phyloP scores from a whole-genome alignment of 2,888 invertebrate genomes.

The Lacanobia oleracea region DNA sequence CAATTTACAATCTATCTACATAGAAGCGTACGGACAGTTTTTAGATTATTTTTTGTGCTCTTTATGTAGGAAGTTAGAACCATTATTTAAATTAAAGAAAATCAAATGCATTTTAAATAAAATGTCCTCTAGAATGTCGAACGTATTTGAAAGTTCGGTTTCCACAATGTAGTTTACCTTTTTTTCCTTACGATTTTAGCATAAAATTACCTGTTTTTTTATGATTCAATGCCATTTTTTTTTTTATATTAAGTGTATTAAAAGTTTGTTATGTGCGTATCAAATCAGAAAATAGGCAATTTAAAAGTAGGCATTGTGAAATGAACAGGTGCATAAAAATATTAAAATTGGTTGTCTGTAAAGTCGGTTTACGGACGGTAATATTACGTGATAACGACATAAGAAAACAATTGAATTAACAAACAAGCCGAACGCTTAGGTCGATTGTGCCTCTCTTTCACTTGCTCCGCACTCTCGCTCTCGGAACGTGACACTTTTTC shows the following conservation, averaged over 20 bases:
- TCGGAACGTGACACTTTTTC: too few relatives aligned
- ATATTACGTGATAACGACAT: too few relatives aligned
- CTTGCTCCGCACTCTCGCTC: too few relatives aligned
- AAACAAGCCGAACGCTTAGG: too few relatives aligned
- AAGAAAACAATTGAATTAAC: too few relatives aligned
- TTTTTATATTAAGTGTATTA: conserved; percentile 34
- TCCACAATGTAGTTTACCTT: conserved; percentile 34
- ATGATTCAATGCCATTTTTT: conserved; percentile 44
- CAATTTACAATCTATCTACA: neutral
- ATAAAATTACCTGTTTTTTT: conserved; percentile 46
- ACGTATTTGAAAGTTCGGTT: conserved; percentile 36
- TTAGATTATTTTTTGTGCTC: conserved; percentile 5
- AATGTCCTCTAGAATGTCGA: conserved; percentile 1
- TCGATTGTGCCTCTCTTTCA: too few relatives aligned
- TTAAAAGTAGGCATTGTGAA: conserved; percentile 29
- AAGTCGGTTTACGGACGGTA: too few relatives aligned
- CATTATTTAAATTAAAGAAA: neutral
- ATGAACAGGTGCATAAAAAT: conserved; percentile 1
- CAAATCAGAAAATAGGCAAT: conserved; percentile 41
- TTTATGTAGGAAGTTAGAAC: conserved; percentile 12
- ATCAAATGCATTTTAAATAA: conserved; percentile 18
- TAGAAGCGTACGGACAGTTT: neutral
- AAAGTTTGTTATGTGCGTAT: conserved; percentile 31
- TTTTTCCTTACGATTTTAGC: conserved; percentile 37
- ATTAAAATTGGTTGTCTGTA: too few relatives aligned